Conservation (phyloP, 2,113 vertebrate species). For the Phylloscopus trochilus region DNA sequence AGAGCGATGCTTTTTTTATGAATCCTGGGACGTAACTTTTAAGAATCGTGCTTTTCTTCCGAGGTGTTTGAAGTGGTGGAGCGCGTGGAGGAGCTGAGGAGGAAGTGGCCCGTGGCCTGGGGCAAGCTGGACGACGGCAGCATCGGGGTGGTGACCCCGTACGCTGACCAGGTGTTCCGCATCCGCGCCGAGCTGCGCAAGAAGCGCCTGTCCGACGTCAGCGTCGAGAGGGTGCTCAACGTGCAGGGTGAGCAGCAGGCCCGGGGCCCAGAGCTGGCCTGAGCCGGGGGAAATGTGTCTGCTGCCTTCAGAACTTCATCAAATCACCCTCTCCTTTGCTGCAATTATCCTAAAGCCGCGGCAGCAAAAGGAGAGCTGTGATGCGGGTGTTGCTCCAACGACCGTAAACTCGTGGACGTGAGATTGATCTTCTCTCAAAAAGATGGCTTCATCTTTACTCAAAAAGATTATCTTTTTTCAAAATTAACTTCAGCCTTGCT, state of each 20-base stretch:
- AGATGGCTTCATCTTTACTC: not conserved
- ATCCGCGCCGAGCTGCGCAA: constrained; percentile 96
- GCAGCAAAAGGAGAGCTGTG: not conserved
- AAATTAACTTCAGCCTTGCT: not conserved
- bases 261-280: not conserved
- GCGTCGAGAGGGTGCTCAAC: constrained; percentile 95
- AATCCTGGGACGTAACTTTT: not conserved
- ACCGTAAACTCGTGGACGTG: rapidly evolving
- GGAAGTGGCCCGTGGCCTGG: constrained; percentile 98
- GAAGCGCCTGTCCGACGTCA: constrained; percentile 96
- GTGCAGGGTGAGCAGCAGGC: constrained; percentile 88
- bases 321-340: not conserved
- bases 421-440: not conserved
- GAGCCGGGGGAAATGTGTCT: not conserved
- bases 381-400: not conserved
- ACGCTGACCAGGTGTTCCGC: constrained; percentile 96
- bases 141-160: constrained; percentile 96
- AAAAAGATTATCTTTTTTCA: not conserved
- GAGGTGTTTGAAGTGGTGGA: constrained; percentile 99
- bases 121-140: constrained; percentile 96
- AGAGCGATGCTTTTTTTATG: not conserved
- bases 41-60: not conserved
- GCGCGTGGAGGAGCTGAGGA: constrained; percentile 93
- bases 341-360: rapidly evolving
- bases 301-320: rapidly evolving